Base-by-base conservation (phyloP, 1,140 invertebrate genomes). In the Drosophila aff. region DNA sequence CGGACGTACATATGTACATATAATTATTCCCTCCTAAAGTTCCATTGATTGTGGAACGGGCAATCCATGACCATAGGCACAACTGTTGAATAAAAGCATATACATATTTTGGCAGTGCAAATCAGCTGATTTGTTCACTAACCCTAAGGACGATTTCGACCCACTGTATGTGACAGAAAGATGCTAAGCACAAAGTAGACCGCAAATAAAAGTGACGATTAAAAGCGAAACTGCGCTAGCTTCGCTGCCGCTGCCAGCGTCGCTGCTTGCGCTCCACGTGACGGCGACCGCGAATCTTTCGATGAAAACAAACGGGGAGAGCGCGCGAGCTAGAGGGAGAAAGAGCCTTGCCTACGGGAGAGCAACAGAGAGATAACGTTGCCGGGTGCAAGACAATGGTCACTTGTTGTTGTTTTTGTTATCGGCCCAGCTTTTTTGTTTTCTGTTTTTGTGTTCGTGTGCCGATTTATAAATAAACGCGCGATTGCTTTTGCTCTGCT, bases 141-240 rank as follows among this genome's bases (percentile, higher is more conserved):
- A 15, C n/a, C n/a, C 18, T 4, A 38, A 23, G 13, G 2, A 4
- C 13, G 21, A 4, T 23, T 16, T 23, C 15, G 47, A 7, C 38
- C 83, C 83, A 87, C 65, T 71, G 74, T 79, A 36, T 50, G 28
- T 40, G 74, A 44, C 44, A 49, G 38, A 62, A 52, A 69, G 55
- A 60, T 57, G 60, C 53, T 61, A 69, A 41, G 55, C 58, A 69
- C 75, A 65, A 69, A 73, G 74, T 60, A 63, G 61, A 82, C 79
- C 82, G 67, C 79, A 86, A 86, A 79, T 82, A 86, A 87, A 87
- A 80, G 82, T 81, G 82, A 81, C 65, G 80, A 84, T 79, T 83
- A 83, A 83, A 83, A 83, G 82, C 78, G 62, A 85, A 85, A 68
- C 64, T 69, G 31, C 81, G 73, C 44, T 75, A 77, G 60, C 63